phyloP scores from a whole-genome alignment of 2,797 vertebrate genomes.

The Megaceryle alcyon region DNA sequence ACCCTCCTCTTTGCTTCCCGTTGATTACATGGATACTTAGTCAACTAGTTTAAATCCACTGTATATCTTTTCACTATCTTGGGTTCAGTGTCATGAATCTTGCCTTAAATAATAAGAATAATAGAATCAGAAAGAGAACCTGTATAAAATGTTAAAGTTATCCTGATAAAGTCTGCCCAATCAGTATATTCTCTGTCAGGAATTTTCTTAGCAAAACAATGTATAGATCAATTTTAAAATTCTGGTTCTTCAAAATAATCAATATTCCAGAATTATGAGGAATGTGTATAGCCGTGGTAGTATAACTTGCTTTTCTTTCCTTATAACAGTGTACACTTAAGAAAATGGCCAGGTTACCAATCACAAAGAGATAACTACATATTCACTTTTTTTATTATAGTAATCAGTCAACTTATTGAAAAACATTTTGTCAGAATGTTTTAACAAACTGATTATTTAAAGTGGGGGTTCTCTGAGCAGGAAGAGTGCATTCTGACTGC shows the following conservation, averaged over 20 bases:
- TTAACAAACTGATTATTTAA: not conserved
- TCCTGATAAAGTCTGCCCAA: not conserved
- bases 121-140: not conserved
- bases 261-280: not conserved
- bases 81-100: not conserved
- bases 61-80: not conserved
- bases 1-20: not conserved
- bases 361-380: not conserved
- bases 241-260: not conserved
- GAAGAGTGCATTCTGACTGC: not conserved
- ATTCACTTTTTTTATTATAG: not conserved
- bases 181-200: not conserved
- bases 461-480: not conserved
- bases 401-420: conserved; percentile 1
- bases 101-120: not conserved
- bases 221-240: not conserved
- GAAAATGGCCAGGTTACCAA: not conserved
- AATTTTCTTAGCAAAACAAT: not conserved
- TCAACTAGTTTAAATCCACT: not conserved
- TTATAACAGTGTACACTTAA: not conserved
- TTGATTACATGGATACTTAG: not conserved
- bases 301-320: not conserved
- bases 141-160: not conserved
- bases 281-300: not conserved
- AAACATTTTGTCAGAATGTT: not conserved